These are phyloP conservation scores for Catocala fraxini DNA, from an alignment of 2,888 invertebrate genomes.

Conservation along the genomic window DNA sequence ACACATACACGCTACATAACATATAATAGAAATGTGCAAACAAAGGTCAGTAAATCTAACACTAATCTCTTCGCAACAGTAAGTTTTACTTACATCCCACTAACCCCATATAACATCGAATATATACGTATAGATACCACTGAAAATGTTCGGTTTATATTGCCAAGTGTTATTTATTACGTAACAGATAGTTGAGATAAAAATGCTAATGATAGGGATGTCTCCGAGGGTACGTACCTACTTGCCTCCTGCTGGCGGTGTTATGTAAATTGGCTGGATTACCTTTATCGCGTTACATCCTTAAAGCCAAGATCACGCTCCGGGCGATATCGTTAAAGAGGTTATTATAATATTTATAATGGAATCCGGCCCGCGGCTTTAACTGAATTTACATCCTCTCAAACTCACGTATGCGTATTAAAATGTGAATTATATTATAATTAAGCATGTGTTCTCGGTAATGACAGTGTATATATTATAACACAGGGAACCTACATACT, in stretches of 20 bases:
- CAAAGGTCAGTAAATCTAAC: slow-evolving; percentile 1
- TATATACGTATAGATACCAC: background rate
- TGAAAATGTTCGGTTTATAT: background rate
- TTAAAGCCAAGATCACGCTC: slow-evolving; percentile 53
- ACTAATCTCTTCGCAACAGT: background rate
- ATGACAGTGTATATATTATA: slow-evolving; percentile 18
- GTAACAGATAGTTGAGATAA: slow-evolving; percentile 8
- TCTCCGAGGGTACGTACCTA: slow-evolving; percentile 22
- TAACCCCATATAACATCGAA: background rate
- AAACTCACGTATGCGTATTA: slow-evolving; percentile 22
- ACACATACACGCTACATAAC: no score
- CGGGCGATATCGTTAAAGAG: slow-evolving; percentile 51
- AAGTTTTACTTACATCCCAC: slow-evolving; percentile 4
- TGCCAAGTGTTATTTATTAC: slow-evolving; percentile 1
- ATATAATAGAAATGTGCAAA: background rate
- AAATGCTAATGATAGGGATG: slow-evolving; percentile 26
- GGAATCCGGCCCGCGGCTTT: slow-evolving; percentile 29
- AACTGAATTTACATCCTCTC: slow-evolving; percentile 41
- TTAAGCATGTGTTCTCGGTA: slow-evolving; percentile 20
- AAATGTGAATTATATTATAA: slow-evolving; percentile 37
- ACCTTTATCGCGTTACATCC: slow-evolving; percentile 62
- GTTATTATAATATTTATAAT: slow-evolving; percentile 50
- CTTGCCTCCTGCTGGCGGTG: slow-evolving; percentile 42
- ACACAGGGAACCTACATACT: background rate
- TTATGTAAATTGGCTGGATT: slow-evolving; percentile 73